phyloP scores from a whole-genome alignment of 2,797 vertebrate species.

The Notoglanidium macrostoma region DNA sequence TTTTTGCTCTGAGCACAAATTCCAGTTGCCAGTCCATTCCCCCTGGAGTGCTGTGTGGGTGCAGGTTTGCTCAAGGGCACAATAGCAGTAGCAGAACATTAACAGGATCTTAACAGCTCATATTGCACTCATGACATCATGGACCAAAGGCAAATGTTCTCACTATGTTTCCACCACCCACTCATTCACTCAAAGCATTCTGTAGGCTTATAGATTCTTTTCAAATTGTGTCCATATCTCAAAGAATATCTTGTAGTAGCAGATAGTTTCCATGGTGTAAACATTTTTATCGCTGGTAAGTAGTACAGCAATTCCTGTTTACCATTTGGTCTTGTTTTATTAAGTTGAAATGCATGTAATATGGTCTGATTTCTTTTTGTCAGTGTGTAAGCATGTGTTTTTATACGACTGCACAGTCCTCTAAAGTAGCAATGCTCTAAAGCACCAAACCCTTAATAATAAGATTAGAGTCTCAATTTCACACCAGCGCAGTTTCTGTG shows the following conservation, averaged over 20 bases:
- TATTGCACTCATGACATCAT: conserved; percentile 22
- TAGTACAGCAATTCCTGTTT: neutral
- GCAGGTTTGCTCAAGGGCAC: conserved; percentile 4
- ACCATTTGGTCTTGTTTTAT: neutral
- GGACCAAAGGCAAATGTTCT: conserved; percentile 1
- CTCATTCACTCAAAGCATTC: neutral
- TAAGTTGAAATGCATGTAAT: neutral
- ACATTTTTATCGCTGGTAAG: neutral
- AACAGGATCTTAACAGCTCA: conserved; percentile 25
- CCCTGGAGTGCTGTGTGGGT: neutral
- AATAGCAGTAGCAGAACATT: conserved; percentile 21
- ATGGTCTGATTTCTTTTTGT: neutral
- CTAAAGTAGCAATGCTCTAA: neutral
- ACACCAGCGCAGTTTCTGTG: conserved; percentile 27
- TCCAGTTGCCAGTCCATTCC: neutral
- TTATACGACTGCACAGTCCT: conserved; percentile 13
- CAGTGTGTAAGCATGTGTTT: conserved; percentile 28
- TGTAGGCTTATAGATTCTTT: neutral
- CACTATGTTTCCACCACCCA: neutral
- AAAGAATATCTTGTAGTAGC: conserved; percentile 23
- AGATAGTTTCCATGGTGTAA: neutral
- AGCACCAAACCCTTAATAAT: conserved; percentile 33
- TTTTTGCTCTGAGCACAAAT: neutral
- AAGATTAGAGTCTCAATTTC: conserved; percentile 43
- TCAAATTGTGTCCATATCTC: neutral